Evolutionary conservation across 1,140 invertebrate genomes (phyloP), one percentile per base, ranked within the genome.

Genomic region (Cyclina sinensis): DNA sequence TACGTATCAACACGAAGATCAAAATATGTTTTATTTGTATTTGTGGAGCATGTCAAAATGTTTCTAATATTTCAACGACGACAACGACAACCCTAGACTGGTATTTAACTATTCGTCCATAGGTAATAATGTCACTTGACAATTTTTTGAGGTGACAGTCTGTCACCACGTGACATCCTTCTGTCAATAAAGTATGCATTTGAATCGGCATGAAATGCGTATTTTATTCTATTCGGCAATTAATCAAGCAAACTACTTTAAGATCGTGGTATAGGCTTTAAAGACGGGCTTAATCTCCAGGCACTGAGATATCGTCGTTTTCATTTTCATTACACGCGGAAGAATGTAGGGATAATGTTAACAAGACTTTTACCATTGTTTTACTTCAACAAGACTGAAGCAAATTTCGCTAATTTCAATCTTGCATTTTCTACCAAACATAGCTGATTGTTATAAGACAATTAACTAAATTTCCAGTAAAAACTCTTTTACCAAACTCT

Each of bases 131-230:
- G 57, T 65, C 80, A 83, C 39, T 83, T 48, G 62, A 68, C 57
- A 65, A 68, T 37, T 83, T n/a, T 48, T 37, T 43, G 37, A 62
- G 59, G 80, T 83, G 80, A 24, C 80, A 68, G 39, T 48, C 70
- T 83, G 39, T 62, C 30, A 65, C 18, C 80, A 83, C 59, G 62
- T 83, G 80, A 24, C 62, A 68, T 43, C 35, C 57, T 9, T 48
- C 54, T 83, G 80, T 83, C 80, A 83, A n/a, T 68, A 37, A 65
- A 83, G 39, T 80, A 80, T 80, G 78, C 78, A 57, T 35, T 62
- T 59, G 70, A 70, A 70, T 70, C n/a, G 9, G 35, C 14, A 70
- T 70, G 65, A 74, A 74, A 74, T 74, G 48, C 48, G 37, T 74
- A 74, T 74, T 74, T 70, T 70, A 27, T 27, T 62, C 57, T 24